Base-by-base conservation (phyloP, 2,797 vertebrate species). In the Uromys caudimaculatus region DNA sequence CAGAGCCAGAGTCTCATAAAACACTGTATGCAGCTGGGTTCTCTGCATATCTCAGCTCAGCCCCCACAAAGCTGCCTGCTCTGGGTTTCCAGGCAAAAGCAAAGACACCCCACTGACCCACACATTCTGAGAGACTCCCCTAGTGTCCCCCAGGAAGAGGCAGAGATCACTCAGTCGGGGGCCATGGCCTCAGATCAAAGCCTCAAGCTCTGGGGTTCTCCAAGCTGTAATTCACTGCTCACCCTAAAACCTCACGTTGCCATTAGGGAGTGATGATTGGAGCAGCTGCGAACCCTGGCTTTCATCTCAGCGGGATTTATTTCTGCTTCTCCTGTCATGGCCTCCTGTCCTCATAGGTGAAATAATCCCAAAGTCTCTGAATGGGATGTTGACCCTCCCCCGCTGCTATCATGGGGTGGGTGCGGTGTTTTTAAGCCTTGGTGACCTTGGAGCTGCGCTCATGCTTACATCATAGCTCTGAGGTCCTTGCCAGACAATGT, bases 1-100 rank as follows among this genome's bases (percentile, higher is more conserved):
- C 91, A 97, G 97, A 95, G 97, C 95, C 96, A 95, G 97, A 95
- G 97, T 94, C 97, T 98, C 89, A 41, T 98, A 98, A 98, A 98
- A 97, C 0, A 82, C 92, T 52, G 91, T 95, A 64, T 4, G 54
- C 62, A 96, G 97, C 98, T 97, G 96, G 96, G 91, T 93, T 58
- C 96, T 92, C 97, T 27, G 62, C 82, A 89, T 89, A 93, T 13
- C 93, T 96, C 97, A 97, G 85, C 93, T 91, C 97, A 89, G 60
- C 93, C 95, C 94, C 96, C 29, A 75, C 89, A 62, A 35, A 93
- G 95, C 93, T 56, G 69, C 83, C 95, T 32, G 88, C 88, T 87
- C 96, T 87, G 54, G 87, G 98, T 98, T 98, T 97, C 95, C 95
- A 81, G 83, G 98, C 96, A 98, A 97, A 41, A 5, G 27, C 79